Conservation (phyloP, 2,113 vertebrate genomes). For the Neogale vison region DNA sequence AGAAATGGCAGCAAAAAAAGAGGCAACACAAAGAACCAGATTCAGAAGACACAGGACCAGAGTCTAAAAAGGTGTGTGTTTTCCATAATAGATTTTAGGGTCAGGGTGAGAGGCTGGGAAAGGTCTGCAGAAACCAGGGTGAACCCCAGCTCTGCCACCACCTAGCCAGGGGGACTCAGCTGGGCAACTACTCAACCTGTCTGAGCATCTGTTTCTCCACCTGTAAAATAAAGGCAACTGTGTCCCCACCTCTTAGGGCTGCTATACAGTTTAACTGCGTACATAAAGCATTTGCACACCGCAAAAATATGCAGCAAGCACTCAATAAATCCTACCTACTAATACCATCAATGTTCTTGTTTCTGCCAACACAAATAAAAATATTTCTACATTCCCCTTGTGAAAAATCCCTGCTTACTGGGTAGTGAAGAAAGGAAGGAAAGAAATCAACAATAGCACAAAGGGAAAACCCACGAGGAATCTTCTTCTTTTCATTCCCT, state of each 20-base stretch:
- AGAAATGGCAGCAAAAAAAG: not conserved
- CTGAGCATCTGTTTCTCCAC: not conserved
- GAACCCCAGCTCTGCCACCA: rapidly evolving
- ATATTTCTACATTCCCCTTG: not conserved
- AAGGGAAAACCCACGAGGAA: not conserved
- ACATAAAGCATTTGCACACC: not conserved
- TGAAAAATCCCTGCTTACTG: not conserved
- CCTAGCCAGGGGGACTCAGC: too few species aligned
- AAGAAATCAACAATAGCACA: not conserved
- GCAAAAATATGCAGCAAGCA: rapidly evolving
- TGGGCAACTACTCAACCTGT: not conserved
- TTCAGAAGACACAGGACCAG: not conserved
- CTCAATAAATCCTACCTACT: not conserved
- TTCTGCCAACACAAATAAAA: not conserved
- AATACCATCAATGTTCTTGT: not conserved
- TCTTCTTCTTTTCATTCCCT: not conserved
- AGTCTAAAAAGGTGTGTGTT: not conserved
- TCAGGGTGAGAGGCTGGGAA: not conserved
- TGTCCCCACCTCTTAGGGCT: too few species aligned
- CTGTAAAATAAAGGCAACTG: not conserved
- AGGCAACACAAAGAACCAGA: not conserved
- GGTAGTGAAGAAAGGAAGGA: not conserved
- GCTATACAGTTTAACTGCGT: not conserved
- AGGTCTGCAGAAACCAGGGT: rapidly evolving
- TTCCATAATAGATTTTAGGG: not conserved